Base-by-base conservation (phyloP, 2,797 vertebrate species). In the Acanthis flammea region DNA sequence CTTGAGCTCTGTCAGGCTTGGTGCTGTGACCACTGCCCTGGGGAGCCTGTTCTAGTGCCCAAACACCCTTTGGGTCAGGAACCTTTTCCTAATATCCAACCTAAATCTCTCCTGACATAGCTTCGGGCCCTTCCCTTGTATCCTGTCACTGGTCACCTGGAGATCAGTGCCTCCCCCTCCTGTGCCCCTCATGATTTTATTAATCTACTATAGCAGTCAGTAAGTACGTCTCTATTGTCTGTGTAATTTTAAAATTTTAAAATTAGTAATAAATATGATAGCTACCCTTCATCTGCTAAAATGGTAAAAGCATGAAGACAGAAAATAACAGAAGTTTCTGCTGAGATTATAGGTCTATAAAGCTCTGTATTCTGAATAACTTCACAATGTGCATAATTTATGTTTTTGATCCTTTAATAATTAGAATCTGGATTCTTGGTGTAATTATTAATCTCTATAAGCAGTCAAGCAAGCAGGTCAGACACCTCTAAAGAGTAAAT, bases 21-120 rank as follows among this genome's bases (percentile, higher is more conserved):
- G 12, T 61, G 35, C 23, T 37, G 3, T 48, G 41, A 30, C 19
- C 31, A 8, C 25, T 41, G 9, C 33, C 41, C 22, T 31, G 12
- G 19, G 25, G 18, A 55, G 18, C 41, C 37, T 54, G 48, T 62
- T 70, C 48, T 41, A 35, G 25, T 18, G 17, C 33, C 45, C 19
- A 33, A 1, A 0, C 8, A 45, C 24, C 28, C 17, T 54, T 25
- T 31, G 31, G 8, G 2, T 13, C 25, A 35, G 7, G 1, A 35
- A 27, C 2, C 35, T 70, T 62, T 35, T 41, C 12, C 30, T 35
- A 1, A 23, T 31, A 33, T 3, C 21, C 8, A 15, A 10, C 13
- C 14, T 47, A 31, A 35, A 25, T 30, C 5, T 45, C 5, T 2
- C 30, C 14, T 57, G 51, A 24, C 23, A 2, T 4, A 71, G 0